Conservation (phyloP, 2,888 invertebrate species). For the Drepana falcataria region DNA sequence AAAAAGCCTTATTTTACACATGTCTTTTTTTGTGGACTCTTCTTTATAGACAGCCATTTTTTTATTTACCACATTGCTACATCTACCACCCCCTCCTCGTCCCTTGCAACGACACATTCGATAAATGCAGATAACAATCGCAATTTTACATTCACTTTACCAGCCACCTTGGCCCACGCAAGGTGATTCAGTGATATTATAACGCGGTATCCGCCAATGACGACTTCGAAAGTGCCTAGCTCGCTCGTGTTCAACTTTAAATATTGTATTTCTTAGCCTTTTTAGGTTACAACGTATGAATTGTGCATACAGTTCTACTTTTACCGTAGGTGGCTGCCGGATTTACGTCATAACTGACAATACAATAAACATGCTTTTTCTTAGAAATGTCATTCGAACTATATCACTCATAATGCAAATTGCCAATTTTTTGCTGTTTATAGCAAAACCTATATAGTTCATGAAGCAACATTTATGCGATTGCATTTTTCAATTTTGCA, state of each 20-base stretch:
- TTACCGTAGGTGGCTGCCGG: slow-evolving; percentile 2
- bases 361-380: too few species aligned
- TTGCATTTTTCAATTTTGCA: slow-evolving; percentile 23
- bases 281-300: background rate
- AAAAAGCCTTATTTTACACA: background rate
- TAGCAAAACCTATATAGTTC: too few species aligned
- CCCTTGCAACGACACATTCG: slow-evolving; percentile 23
- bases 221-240: slow-evolving; percentile 64
- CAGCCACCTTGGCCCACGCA: slow-evolving; percentile 70
- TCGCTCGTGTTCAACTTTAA: slow-evolving; percentile 37
- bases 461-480: too few species aligned
- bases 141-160: slow-evolving; percentile 68
- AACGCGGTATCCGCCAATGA: slow-evolving; percentile 62
- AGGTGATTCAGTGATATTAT: slow-evolving; percentile 73
- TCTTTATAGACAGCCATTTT: slow-evolving; percentile 13
- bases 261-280: background rate
- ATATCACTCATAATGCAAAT: too few species aligned
- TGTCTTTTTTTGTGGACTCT: slow-evolving; percentile 6
- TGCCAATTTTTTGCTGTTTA: too few species aligned
- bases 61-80: slow-evolving; percentile 10
- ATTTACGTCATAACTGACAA: too few species aligned
- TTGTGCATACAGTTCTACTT: too few species aligned
- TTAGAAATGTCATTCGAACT: too few species aligned
- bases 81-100: slow-evolving; percentile 10
- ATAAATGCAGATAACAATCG: slow-evolving; percentile 48